These are phyloP conservation scores for Drosophila obscura DNA, from an alignment of 1,140 invertebrate species.

Conservation along the genomic window DNA sequence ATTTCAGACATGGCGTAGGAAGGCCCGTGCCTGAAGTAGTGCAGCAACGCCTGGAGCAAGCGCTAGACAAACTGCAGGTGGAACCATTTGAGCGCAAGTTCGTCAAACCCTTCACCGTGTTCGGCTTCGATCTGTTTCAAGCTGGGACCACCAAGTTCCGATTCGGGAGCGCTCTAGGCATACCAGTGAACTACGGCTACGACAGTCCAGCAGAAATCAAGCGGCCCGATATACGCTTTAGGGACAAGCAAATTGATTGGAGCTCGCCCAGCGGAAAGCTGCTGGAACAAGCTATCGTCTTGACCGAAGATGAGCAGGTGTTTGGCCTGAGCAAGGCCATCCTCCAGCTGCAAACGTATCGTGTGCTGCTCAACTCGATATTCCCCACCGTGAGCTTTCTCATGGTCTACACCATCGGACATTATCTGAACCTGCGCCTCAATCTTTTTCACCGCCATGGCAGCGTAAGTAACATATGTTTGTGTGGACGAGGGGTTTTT, in stretches of 20 bases:
- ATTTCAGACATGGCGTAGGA: conserved; percentile 83
- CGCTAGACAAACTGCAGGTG: conserved; percentile 85
- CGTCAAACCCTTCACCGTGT: conserved; percentile 86
- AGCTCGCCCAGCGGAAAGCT: conserved; percentile 85
- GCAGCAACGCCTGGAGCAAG: conserved; percentile 83
- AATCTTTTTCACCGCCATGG: conserved; percentile 86
- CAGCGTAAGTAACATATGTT: conserved; percentile 49
- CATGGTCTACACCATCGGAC: conserved; percentile 84
- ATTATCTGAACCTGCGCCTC: conserved; percentile 85
- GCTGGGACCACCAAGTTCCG: conserved; percentile 75
- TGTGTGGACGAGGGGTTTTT: rapidly evolving
- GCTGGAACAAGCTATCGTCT: conserved; percentile 87
- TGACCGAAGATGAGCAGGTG: conserved; percentile 90
- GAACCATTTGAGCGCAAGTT: conserved; percentile 68
- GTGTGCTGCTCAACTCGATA: conserved; percentile 85
- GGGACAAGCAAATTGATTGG: conserved; percentile 86
- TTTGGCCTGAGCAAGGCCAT: conserved; percentile 91
- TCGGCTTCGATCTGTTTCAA: conserved; percentile 87
- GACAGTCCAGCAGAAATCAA: conserved; percentile 84
- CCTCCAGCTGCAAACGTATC: conserved; percentile 85
- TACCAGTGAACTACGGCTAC: conserved; percentile 87
- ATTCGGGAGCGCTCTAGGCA: conserved; percentile 86
- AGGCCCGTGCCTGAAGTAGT: conserved; percentile 83
- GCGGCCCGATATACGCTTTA: conserved; percentile 85
- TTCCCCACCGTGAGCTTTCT: conserved; percentile 84